Evolutionary conservation across 2,113 vertebrate genomes (phyloP), one percentile per base, ranked within the genome.

Genomic region (Halichoeres trimaculatus): DNA sequence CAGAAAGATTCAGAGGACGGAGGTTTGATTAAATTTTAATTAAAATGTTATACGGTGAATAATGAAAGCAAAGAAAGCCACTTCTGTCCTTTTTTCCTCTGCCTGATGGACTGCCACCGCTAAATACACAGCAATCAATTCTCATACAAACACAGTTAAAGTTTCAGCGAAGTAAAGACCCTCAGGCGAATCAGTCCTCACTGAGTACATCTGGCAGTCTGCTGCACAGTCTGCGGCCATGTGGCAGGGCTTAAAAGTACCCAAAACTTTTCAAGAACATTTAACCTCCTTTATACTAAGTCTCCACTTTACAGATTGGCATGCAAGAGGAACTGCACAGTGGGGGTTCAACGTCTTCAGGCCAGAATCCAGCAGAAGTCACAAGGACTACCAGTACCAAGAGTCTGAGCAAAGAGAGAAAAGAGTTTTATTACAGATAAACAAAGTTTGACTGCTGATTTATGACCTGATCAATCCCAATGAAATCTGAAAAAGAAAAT

Each of bases 21-120:
- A 50, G 40, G 24, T 66, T 60, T 71, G 34, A 76, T 70, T 73
- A 53, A 0, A 36, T 69, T 57, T 70, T 48, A 65, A 76, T 79
- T 58, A 63, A 82, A 75, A 58, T 11, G 48, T 50, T 50, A 78
- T 47, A 48, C 51, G 54, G 30, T 52, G 20, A 66, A 59, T 26
- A 47, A 54, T 23, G 43, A 56, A 59, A 40, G 26, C 17, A 38
- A 14, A n/a, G 51, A 41, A 48, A 52, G 63, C 50, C 8, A 56
- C 24, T 54, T 53, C 54, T 48, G 11, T 61, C 20, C 59, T n/a
- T 36, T 62, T 55, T 45, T 45, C 16, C 16, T 19, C 10, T 30
- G 16, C 26, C 59, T 35, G 34, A 40, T 4, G 1, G 19, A 60
- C 20, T 53, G 10, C 8, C 30, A 20, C 20, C 5, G 8, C 16